Evolutionary conservation across 1,140 invertebrate species (phyloP).

Genomic region (Lepeophtheirus salmonis): DNA sequence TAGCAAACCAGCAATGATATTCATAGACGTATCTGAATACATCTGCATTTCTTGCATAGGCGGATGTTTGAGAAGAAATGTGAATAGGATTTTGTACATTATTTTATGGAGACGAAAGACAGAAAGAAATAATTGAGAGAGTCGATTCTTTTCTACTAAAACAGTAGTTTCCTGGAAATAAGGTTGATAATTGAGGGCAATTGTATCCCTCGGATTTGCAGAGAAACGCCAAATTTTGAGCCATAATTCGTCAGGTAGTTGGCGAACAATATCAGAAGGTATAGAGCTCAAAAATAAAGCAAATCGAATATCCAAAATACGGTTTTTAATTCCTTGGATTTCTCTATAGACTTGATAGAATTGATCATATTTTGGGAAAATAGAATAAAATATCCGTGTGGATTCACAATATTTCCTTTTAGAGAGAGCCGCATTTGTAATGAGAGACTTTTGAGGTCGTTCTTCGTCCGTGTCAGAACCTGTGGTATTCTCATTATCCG

Average conservation of each 20-base stretch:
- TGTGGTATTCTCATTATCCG: not conserved
- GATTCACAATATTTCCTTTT: slow-evolving; percentile 8
- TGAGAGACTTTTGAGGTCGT: not conserved
- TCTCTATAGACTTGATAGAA: not conserved
- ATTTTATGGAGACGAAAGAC: slow-evolving; percentile 6
- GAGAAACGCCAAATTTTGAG: slow-evolving; percentile 7
- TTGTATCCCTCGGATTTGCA: not conserved
- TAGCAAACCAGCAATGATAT: not conserved
- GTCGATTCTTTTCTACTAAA: not conserved
- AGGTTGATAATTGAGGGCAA: not conserved
- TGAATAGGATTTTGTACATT: slow-evolving; percentile 7
- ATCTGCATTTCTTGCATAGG: not conserved
- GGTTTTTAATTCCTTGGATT: slow-evolving; percentile 2
- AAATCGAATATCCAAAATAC: slow-evolving; percentile 1
- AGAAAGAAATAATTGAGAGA: not conserved
- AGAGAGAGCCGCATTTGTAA: not conserved
- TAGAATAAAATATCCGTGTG: not conserved
- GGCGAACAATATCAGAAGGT: not conserved
- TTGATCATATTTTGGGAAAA: not conserved
- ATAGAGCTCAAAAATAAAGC: not conserved
- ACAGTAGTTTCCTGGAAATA: not conserved
- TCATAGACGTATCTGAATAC: not conserved
- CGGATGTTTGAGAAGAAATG: not conserved
- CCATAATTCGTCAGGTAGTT: slow-evolving; percentile 6
- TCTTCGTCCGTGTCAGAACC: not conserved